Evolutionary conservation across 2,888 invertebrate genomes (phyloP), one percentile per base, ranked within the genome.

Genomic region (Leptopilina drosophilae): DNA sequence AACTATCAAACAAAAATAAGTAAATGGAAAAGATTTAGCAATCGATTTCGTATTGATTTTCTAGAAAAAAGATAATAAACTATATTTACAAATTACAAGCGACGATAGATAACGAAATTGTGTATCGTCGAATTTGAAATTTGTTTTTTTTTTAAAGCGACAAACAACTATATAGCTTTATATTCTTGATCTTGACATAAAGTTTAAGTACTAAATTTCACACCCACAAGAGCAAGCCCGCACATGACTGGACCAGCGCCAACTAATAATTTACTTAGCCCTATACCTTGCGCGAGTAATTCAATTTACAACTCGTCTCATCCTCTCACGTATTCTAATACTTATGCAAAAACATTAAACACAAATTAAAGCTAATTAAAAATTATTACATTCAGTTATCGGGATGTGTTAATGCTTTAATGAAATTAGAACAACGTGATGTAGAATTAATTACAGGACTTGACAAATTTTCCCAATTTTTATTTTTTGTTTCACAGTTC

Each of bases 221-320:
- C 80, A 79, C 62, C 64, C 73, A 78, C 53, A 42, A 80, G 80
- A 81, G 75, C 56, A 46, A 76, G 53, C 64, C 69, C 77, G 20
- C 20, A 53, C 69, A 73, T 64, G 77, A 81, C 81, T 78, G 78
- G 64, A 83, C 79, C 81, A 81, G 49, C 9, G 82, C 81, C 77
- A 87, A 86, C 84, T 87, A 82, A 80, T 87, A 86, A 86, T 85
- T 85, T 82, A 85, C 82, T 86, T 85, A 84, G 80, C 69, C 78
- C 81, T 81, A 76, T 77, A 66, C 78, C 82, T 81, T 82, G 81
- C 80, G n/a, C 78, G 77, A 83, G 80, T 82, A 82, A 83, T 81
- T 81, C 66, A 82, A 83, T 83, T 82, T 82, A 77, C 82, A 82
- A 64, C 53, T 79, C 62, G 78, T 78, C 79, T 77, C 81, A 78